Percentiles rank a stretch among this genome's conserved stretches.
phyloP scores from a whole-genome alignment of 1,140 invertebrate genomes.

The Drosophila kepulauana region DNA sequence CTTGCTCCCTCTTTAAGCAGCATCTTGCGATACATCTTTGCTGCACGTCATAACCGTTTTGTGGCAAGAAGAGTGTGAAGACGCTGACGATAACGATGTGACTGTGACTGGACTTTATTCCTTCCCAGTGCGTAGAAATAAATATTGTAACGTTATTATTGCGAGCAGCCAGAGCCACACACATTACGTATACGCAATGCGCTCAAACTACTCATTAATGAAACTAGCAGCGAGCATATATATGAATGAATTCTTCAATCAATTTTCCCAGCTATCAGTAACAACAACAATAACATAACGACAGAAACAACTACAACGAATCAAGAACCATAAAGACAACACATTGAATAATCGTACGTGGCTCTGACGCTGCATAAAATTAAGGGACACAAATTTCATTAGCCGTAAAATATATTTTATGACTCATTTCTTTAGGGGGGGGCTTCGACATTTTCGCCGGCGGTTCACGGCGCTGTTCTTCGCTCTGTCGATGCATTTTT shows the following conservation, averaged over 20 bases:
- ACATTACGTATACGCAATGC: conserved; percentile 22
- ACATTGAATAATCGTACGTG: not conserved
- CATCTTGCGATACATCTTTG: not conserved
- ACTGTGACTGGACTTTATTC: too few species aligned
- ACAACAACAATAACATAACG: not conserved
- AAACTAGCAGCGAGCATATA: conserved; percentile 12
- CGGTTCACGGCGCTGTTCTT: not conserved
- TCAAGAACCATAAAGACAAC: not conserved
- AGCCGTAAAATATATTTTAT: conserved; percentile 61
- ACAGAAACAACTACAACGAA: conserved; percentile 18
- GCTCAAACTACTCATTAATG: conserved; percentile 17
- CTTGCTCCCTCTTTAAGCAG: not conserved
- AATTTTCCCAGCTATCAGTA: not conserved
- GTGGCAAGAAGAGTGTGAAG: conserved; percentile 1
- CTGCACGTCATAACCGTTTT: conserved; percentile 6
- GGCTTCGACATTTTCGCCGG: not conserved
- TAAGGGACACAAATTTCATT: conserved; percentile 35
- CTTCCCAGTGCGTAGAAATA: conserved; percentile 21
- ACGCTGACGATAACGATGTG: not conserved
- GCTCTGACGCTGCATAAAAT: conserved; percentile 38
- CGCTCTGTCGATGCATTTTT: conserved; percentile 28
- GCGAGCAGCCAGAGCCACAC: not conserved
- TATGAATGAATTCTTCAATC: conserved; percentile 39
- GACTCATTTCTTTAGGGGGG: conserved; percentile 44
- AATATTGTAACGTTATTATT: conserved; percentile 41